These are phyloP conservation scores for Acanthisitta chloris DNA, from an alignment of 2,113 vertebrate species.

Conservation along the genomic window DNA sequence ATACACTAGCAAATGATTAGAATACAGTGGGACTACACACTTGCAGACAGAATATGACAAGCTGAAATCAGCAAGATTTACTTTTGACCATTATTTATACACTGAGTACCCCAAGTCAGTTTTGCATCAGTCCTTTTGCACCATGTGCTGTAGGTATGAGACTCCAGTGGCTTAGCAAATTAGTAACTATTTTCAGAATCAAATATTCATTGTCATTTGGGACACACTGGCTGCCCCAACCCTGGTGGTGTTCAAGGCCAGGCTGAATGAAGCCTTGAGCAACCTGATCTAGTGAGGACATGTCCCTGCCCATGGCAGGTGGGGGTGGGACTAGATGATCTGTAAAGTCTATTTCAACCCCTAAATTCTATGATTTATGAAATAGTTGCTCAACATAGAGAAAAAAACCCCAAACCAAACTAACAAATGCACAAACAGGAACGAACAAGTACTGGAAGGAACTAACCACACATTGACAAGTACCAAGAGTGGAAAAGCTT, in stretches of 20 bases:
- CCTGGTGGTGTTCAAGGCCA: no score
- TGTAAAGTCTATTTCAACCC: no score
- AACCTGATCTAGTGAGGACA: no score
- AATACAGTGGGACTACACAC: neutral
- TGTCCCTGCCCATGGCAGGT: no score
- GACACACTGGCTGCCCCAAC: no score
- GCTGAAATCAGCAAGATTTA: neutral
- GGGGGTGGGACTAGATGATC: no score
- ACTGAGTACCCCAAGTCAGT: neutral
- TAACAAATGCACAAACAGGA: neutral
- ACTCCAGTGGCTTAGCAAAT: neutral
- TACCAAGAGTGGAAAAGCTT: neutral
- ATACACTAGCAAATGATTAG: neutral
- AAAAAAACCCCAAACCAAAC: neutral
- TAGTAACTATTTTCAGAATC: neutral
- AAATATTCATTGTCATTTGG: neutral
- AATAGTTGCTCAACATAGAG: neutral
- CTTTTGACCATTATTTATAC: neutral
- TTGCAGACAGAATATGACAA: neutral
- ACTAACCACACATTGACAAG: neutral
- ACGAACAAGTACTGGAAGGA: neutral
- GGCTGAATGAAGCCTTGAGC: no score
- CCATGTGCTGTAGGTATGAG: neutral
- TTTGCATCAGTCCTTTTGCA: neutral
- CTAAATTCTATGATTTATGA: no score